Conservation (phyloP, 2,113 vertebrate species). For the Spermophilus dauricus region DNA sequence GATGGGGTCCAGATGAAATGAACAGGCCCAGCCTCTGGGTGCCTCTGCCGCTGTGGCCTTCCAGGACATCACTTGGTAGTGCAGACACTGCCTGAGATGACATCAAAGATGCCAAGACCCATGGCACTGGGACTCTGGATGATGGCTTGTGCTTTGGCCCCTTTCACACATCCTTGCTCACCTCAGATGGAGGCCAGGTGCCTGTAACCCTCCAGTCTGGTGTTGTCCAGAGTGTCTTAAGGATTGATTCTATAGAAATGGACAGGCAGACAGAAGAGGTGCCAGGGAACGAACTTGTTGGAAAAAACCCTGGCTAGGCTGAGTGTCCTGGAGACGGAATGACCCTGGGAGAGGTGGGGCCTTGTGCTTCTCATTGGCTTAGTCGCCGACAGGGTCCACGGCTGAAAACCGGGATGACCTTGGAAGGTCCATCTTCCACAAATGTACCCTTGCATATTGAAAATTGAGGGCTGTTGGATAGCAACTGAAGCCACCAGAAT, state of each 20-base stretch:
- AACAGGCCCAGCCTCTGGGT: too few relatives aligned
- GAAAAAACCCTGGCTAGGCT: neutral
- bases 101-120: neutral
- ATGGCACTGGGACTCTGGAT: too few relatives aligned
- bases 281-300: too few relatives aligned
- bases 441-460: too few relatives aligned
- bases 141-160: neutral
- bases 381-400: rapidly evolving
- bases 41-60: neutral
- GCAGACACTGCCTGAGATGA: too few relatives aligned
- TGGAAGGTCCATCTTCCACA: neutral
- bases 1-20: too few relatives aligned
- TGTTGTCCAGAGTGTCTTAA: neutral
- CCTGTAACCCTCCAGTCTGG: too few relatives aligned
- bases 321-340: too few relatives aligned
- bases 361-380: too few relatives aligned
- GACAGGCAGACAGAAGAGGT: neutral
- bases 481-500: neutral
- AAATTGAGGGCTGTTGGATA: neutral
- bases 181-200: neutral
- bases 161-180: too few relatives aligned
- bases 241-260: neutral
- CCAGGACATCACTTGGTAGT: too few relatives aligned
- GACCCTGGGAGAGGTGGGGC: too few relatives aligned
- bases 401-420: neutral